Evolutionary conservation across 2,888 invertebrate species (phyloP).

Genomic region (Scaptomyza parva): DNA sequence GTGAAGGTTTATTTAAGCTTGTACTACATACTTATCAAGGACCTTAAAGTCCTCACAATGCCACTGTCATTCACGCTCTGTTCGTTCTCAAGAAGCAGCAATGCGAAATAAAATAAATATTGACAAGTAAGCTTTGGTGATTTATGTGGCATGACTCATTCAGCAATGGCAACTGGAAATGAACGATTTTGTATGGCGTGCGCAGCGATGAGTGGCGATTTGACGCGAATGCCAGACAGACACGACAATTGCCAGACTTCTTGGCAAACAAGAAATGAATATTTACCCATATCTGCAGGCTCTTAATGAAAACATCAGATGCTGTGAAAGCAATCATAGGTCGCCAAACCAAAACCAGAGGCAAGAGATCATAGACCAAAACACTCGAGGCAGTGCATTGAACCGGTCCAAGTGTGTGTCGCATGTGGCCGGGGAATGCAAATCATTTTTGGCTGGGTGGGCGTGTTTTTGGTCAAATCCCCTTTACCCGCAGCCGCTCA

Average conservation of each 20-base stretch:
- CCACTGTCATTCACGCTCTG: constrained; percentile 47
- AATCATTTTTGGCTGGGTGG: constrained; percentile 64
- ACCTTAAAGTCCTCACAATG: constrained; percentile 17
- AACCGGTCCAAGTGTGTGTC: constrained; percentile 49
- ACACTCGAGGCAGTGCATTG: constrained; percentile 42
- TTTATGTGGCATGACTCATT: constrained; percentile 75
- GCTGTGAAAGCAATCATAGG: constrained; percentile 31
- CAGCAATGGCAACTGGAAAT: constrained; percentile 32
- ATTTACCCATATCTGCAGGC: constrained; percentile 62
- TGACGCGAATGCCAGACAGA: constrained; percentile 27
- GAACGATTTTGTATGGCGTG: constrained; percentile 45
- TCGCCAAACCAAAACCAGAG: constrained; percentile 16
- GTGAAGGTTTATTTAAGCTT: background rate
- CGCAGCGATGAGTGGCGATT: constrained; percentile 14
- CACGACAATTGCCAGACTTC: constrained; percentile 68
- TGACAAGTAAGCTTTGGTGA: constrained; percentile 70
- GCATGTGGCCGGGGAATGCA: constrained; percentile 57
- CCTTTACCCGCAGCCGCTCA: background rate
- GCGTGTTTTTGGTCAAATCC: constrained; percentile 37
- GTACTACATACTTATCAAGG: background rate
- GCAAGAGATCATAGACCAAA: constrained; percentile 2
- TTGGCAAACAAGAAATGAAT: constrained; percentile 66
- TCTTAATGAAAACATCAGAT: constrained; percentile 60
- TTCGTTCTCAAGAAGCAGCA: constrained; percentile 26
- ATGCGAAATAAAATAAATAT: constrained; percentile 74